These are phyloP conservation scores for Artibeus lituratus DNA, from an alignment of 2,797 vertebrate species.

Conservation along the genomic window DNA sequence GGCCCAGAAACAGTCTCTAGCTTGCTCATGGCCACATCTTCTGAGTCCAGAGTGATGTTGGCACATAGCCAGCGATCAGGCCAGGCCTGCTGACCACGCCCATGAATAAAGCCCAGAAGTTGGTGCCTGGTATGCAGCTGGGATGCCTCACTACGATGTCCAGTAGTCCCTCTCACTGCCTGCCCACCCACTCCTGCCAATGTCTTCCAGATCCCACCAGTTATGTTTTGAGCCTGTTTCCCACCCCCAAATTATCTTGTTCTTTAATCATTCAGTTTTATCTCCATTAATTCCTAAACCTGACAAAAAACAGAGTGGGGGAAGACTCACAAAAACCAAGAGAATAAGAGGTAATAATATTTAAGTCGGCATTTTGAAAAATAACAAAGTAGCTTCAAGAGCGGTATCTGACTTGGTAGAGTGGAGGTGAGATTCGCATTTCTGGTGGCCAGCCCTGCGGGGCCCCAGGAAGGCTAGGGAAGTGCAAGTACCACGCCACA, in stretches of 20 bases:
- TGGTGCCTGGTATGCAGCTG: neutral
- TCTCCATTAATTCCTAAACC: neutral
- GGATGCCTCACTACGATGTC: neutral
- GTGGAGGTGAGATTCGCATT: neutral
- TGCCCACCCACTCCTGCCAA: neutral
- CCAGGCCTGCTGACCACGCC: neutral
- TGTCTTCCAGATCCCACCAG: neutral
- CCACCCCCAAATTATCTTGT: neutral
- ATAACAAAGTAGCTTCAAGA: neutral
- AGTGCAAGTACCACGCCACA: neutral
- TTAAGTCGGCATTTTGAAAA: neutral
- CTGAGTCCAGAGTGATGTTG: neutral
- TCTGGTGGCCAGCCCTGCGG: neutral
- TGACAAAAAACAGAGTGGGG: neutral
- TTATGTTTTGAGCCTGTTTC: neutral
- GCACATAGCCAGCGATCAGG: neutral
- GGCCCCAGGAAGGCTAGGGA: neutral
- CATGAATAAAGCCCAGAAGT: neutral
- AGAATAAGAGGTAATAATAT: neutral
- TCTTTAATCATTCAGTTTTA: neutral
- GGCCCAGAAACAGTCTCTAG: neutral
- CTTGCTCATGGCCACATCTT: neutral
- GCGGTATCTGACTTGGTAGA: neutral
- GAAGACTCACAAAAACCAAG: neutral
- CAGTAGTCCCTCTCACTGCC: neutral